Base-by-base conservation (phyloP, 2,797 vertebrate genomes). In the Garrulus glandarius region DNA sequence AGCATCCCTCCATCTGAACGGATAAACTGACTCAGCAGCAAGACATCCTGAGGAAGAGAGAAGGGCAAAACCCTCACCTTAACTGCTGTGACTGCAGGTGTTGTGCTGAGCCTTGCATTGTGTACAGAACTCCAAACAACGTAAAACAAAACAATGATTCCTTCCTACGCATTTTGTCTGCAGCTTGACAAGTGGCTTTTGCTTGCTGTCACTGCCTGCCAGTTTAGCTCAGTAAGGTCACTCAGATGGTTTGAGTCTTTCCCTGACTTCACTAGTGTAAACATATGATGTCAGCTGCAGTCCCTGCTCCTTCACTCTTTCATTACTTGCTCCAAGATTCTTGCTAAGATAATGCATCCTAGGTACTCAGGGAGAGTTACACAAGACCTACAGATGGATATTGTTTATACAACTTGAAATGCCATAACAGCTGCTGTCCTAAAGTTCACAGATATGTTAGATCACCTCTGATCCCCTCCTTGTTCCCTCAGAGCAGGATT, bases 1-100 rank as follows among this genome's bases (percentile, higher is more conserved):
- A 99, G 96, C 99, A 99, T 98, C 56, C 99, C 99, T 84, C 99
- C 99, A 26, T 99, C 99, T 18, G 98, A 98, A 53, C 98, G 98
- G 96, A 99, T 99, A 93, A 99, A 99, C 98, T 99, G 99, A 92
- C 99, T 99, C 69, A 99, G 98, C 92, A 99, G 91, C 93, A 99
- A 96, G 17, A 99, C 99, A 9, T 99, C 99, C 99, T 99, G 85
- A 63, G 5, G 84, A 76, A 87, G 37, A 69, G 32, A 52, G 68
- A 93, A 85, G 15, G 30, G 67, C 27, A 94, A 84, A 86, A 15
- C 22, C 52, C 71, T 84, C 72, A 44, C 37, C 59, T 83, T 36
- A 91, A 67, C 23, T 64, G 70, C 83, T 90, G 23, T 32, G 64
- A 61, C 74, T 93, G 68, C 52, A 87, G 88, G 77, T 89, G 39